phyloP scores from a whole-genome alignment of 2,888 invertebrate genomes.

The Sisyra nigra region DNA sequence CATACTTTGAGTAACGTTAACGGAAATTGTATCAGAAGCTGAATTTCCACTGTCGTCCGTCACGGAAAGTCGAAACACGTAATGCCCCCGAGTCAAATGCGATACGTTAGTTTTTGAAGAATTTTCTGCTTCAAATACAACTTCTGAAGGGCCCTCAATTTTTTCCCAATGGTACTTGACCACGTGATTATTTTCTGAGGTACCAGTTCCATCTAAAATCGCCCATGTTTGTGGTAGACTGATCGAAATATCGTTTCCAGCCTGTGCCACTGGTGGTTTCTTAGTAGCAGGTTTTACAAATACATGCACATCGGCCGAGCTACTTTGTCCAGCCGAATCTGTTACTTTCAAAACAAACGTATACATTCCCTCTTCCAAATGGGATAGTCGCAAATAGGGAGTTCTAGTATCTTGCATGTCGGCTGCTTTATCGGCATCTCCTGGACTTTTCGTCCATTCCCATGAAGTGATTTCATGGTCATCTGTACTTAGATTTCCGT shows the following conservation, averaged over 20 bases:
- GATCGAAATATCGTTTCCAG: constrained; percentile 49
- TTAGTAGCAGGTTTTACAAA: constrained; percentile 85
- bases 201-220: constrained; percentile 54
- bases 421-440: constrained; percentile 77
- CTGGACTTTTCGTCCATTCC: constrained; percentile 89
- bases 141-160: constrained; percentile 48
- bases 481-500: constrained; percentile 82
- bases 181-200: constrained; percentile 66
- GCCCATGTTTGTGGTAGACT: constrained; percentile 73
- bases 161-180: constrained; percentile 74
- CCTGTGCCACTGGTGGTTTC: constrained; percentile 60
- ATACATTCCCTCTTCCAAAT: constrained; percentile 87
- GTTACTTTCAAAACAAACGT: constrained; percentile 77
- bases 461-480: constrained; percentile 86
- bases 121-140: constrained; percentile 26
- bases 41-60: constrained; percentile 71
- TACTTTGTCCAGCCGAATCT: constrained; percentile 77
- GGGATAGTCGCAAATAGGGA: constrained; percentile 69
- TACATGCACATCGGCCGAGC: constrained; percentile 76
- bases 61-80: constrained; percentile 65
- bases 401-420: constrained; percentile 93
- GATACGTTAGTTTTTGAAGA: constrained; percentile 54
- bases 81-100: constrained; percentile 67
- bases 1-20: constrained; percentile 77
- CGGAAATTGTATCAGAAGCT: constrained; percentile 51